Base-by-base conservation (phyloP, 2,888 invertebrate species). In the Drosophila multiciliata region DNA sequence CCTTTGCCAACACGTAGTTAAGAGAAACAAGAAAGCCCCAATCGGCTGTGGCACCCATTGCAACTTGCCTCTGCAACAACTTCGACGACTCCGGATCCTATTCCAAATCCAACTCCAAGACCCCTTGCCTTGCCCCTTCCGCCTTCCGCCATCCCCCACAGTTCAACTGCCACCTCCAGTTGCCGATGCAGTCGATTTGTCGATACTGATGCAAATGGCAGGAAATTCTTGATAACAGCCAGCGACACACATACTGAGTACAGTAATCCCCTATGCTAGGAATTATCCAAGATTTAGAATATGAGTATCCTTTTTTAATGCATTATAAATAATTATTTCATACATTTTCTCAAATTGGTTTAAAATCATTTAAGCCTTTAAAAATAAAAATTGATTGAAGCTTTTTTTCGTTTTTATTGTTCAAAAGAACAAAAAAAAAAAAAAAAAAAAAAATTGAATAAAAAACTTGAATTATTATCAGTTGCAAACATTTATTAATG, bases 181-280 rank as follows among this genome's bases (percentile, higher is more conserved):
- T 35, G n/a, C 32, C 20, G 53, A 36, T 53, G 26, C 52, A 32
- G 9, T n/a, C 48, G 55, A 55, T 55, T 26, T 38, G 55, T 57
- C 82, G 73, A 71, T 78, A 70, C 66, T 74, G 75, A 82, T 84
- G 84, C 83, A 87, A 85, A 85, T 88, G 86, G 82, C 86, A 88
- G 84, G 88, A 85, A 85, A 88, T 86, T 86, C 86, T 86, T 88
- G 84, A 85, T 85, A 85, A 88, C 84, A 78, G 88, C 83, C 69
- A 81, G 58, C 66, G 78, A 76, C 85, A 84, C 68, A 66, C 64
- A 66, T 40, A 60, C 66, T 64, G 15, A 29, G 17, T 32, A 57
- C 57, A 57, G 57, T 57, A 11, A 23, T 15, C 15, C 42, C 42
- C 20, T 3, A 12, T 5, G 8, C 12, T 9, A 29, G 4, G 55